These are phyloP conservation scores for Enteromius trimaculatus DNA, from an alignment of 2,797 vertebrate species.

Conservation along the genomic window DNA sequence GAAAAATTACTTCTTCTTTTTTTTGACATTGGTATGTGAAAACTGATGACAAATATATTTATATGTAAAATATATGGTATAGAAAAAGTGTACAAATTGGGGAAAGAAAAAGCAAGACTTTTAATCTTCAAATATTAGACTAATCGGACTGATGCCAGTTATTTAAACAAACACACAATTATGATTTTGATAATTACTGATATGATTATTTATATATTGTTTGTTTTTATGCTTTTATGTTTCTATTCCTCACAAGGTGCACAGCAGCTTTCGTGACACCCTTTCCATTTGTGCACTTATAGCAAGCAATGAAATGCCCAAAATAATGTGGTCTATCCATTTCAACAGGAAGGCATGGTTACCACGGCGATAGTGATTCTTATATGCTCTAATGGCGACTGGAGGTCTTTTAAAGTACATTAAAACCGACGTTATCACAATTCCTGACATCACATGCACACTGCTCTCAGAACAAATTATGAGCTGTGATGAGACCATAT, in stretches of 20 bases:
- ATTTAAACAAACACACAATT: neutral
- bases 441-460: slow-evolving; percentile 34
- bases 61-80: neutral
- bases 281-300: slow-evolving; percentile 35
- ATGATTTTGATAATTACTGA: neutral
- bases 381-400: slow-evolving; percentile 38
- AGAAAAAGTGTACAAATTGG: neutral
- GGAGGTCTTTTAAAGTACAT: slow-evolving; percentile 48
- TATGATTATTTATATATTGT: neutral
- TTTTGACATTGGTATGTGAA: neutral
- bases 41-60: neutral
- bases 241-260: neutral
- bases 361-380: slow-evolving; percentile 31
- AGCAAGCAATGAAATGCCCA: slow-evolving; percentile 20
- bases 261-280: neutral
- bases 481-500: slow-evolving; percentile 29
- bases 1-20: neutral
- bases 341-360: slow-evolving; percentile 36
- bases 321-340: slow-evolving; percentile 44
- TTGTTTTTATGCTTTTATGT: neutral
- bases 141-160: neutral
- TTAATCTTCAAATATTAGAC: neutral
- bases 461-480: slow-evolving; percentile 46
- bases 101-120: neutral
- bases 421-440: slow-evolving; percentile 42